phyloP scores from a whole-genome alignment of 2,888 invertebrate species.

The Scelioninae gen. 1 region DNA sequence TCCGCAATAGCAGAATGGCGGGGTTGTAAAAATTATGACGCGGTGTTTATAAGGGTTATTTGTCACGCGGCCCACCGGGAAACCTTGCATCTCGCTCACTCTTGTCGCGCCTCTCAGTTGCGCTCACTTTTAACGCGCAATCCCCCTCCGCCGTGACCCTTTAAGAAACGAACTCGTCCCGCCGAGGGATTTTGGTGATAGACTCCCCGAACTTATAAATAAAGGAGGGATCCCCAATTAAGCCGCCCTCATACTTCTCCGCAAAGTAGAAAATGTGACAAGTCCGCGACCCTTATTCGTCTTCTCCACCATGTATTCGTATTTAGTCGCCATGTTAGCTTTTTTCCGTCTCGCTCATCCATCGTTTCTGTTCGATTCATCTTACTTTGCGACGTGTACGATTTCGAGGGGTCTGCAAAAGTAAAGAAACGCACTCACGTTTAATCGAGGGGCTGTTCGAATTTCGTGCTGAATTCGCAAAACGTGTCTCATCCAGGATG shows the following conservation, averaged over 20 bases:
- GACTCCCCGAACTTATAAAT: conserved; percentile 83
- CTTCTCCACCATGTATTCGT: conserved; percentile 52
- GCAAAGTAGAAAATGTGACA: conserved; percentile 83
- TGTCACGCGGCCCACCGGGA: conserved; percentile 77
- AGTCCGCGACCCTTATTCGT: conserved; percentile 72
- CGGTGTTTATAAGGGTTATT: conserved; percentile 84
- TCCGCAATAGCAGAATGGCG: conserved; percentile 72
- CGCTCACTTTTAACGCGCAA: conserved; percentile 58
- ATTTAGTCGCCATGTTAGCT: conserved; percentile 62
- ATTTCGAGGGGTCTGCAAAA: conserved; percentile 66
- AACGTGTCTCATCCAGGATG: conserved; percentile 85
- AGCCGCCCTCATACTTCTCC: conserved; percentile 81
- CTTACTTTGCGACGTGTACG: conserved; percentile 65
- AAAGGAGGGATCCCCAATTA: conserved; percentile 82
- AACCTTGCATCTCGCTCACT: conserved; percentile 60
- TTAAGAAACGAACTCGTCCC: conserved; percentile 61
- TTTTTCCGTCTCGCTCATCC: conserved; percentile 61
- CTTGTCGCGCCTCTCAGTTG: conserved; percentile 33
- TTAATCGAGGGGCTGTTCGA: conserved; percentile 82
- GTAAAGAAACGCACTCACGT: conserved; percentile 80
- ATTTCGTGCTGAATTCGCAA: conserved; percentile 86
- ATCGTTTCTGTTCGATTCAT: conserved; percentile 57
- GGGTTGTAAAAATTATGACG: conserved; percentile 74
- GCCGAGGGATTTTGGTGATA: conserved; percentile 75
- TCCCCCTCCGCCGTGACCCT: conserved; percentile 58